Evolutionary conservation across 2,113 vertebrate genomes (phyloP).

Genomic region (Dissostichus mawsoni): DNA sequence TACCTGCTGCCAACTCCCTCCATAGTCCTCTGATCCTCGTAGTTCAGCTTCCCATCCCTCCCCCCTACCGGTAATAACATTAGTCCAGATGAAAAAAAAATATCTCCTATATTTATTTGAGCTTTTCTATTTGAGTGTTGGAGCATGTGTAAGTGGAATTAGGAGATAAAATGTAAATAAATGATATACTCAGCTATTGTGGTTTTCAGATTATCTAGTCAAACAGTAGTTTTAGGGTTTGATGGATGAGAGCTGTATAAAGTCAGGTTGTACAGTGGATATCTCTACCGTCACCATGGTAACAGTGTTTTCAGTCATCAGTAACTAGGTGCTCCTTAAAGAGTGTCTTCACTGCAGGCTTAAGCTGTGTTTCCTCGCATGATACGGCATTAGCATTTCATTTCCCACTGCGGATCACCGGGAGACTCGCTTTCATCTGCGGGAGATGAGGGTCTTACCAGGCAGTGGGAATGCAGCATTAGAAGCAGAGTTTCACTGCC

Average conservation of each 20-base stretch:
- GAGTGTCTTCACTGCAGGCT: background rate
- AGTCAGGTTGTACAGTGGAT: conserved; percentile 3
- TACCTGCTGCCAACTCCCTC: conserved; percentile 3
- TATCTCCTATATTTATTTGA: conserved; percentile 20
- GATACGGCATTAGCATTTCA: no score
- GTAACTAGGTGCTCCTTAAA: conserved; percentile 12
- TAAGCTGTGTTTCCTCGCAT: conserved; percentile 2
- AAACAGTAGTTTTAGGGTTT: conserved; percentile 47
- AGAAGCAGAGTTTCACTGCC: conserved; percentile 25
- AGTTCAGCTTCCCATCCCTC: background rate
- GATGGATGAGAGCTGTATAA: conserved; percentile 33
- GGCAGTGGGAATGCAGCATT: no score
- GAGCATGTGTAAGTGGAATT: conserved; percentile 34
- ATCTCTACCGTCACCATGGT: background rate
- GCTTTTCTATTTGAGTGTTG: background rate
- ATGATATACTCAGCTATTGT: conserved; percentile 56
- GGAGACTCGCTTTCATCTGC: no score
- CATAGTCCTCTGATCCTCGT: background rate
- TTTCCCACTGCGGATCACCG: no score
- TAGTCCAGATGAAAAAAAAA: background rate
- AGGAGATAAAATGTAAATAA: conserved; percentile 52
- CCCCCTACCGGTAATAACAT: background rate
- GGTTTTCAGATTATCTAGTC: conserved; percentile 44
- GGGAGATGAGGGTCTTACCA: no score
- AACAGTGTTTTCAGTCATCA: conserved; percentile 19